Percentiles rank a stretch among this genome's conserved stretches.
Conservation (phyloP, 2,888 invertebrate species). For the Drosophila fulvimacula region DNA sequence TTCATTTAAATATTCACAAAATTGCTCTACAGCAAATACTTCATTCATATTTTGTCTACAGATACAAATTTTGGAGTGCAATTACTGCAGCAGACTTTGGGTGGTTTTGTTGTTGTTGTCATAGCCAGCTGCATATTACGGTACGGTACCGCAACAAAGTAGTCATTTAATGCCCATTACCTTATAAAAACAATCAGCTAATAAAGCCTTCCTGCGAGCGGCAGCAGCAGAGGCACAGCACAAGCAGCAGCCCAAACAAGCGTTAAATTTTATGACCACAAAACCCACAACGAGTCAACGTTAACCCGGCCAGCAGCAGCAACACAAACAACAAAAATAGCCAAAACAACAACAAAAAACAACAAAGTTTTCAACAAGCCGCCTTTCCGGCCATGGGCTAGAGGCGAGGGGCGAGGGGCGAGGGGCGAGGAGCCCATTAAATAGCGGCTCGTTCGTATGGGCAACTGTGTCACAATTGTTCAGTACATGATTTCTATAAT, state of each 20-base stretch:
- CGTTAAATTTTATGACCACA: constrained; percentile 72
- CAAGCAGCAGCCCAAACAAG: constrained; percentile 59
- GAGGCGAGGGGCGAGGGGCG: not conserved
- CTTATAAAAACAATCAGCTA: constrained; percentile 60
- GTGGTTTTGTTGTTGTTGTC: constrained; percentile 1
- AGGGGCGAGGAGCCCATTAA: too few relatives aligned
- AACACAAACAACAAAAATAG: constrained; percentile 16
- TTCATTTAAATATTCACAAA: not conserved
- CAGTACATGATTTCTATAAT: constrained; percentile 59
- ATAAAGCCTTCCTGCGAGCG: constrained; percentile 57
- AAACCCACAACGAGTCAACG: constrained; percentile 56
- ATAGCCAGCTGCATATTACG: constrained; percentile 40
- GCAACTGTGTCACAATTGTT: constrained; percentile 71
- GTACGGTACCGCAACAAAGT: constrained; percentile 57
- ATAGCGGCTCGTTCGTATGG: constrained; percentile 40
- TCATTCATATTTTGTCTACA: not conserved
- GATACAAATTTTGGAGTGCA: not conserved
- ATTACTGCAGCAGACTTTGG: constrained; percentile 6
- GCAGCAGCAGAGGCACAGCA: constrained; percentile 7
- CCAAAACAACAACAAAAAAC: constrained; percentile 30
- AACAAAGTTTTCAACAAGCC: constrained; percentile 69
- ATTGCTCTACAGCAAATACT: not conserved
- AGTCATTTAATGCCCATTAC: constrained; percentile 58
- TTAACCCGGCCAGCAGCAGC: constrained; percentile 34
- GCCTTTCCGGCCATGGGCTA: constrained; percentile 57